These are phyloP conservation scores for Shargacucullia verbasci DNA, from an alignment of 2,888 invertebrate species.

Conservation along the genomic window DNA sequence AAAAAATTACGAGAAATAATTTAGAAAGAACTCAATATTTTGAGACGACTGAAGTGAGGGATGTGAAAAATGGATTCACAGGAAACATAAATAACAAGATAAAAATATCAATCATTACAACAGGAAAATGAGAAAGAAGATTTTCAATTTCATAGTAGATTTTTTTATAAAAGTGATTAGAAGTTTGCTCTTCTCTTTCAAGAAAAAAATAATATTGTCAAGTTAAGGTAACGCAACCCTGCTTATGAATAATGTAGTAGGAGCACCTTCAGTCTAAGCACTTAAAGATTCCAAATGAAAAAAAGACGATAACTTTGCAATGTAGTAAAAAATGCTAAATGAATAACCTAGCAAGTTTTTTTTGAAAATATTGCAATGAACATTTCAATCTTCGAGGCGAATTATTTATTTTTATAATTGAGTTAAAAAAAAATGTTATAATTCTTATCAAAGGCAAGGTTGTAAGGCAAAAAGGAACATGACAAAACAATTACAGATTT, in stretches of 20 bases:
- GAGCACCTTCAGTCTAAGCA: conserved; percentile 55
- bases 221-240: conserved; percentile 48
- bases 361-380: conserved; percentile 32
- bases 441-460: too few relatives aligned
- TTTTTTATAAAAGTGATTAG: conserved; percentile 41
- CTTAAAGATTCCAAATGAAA: conserved; percentile 55
- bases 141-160: conserved; percentile 11
- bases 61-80: neutral
- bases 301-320: conserved; percentile 44
- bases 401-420: too few relatives aligned
- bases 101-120: neutral
- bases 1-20: too few relatives aligned
- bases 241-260: conserved; percentile 57
- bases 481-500: too few relatives aligned
- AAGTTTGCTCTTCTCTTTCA: conserved; percentile 29
- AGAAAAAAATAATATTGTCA: conserved; percentile 42
- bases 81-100: neutral
- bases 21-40: too few relatives aligned
- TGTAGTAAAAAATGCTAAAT: conserved; percentile 29
- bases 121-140: neutral
- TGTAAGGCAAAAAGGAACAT: too few relatives aligned
- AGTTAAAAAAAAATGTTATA: too few relatives aligned
- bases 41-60: too few relatives aligned
- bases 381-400: too few relatives aligned
- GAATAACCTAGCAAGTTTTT: conserved; percentile 8